Percentiles rank a stretch among this genome's conserved stretches.
These are phyloP conservation scores for Melanotus villosus DNA, from an alignment of 2,888 invertebrate species.

Conservation along the genomic window DNA sequence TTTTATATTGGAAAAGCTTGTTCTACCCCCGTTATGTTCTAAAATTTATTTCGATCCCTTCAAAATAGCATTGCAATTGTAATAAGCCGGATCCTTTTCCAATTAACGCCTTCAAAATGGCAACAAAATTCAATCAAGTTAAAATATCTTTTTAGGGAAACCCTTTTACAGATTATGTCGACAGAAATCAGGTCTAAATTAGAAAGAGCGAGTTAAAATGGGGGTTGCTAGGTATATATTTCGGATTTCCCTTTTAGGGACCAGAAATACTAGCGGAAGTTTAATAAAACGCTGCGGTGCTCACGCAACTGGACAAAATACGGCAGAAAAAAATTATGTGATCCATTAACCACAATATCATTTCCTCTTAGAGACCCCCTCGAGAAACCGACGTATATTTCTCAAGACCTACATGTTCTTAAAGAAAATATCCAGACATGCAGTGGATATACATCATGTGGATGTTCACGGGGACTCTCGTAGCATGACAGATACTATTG, in stretches of 20 bases:
- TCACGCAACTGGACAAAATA: conserved; percentile 25
- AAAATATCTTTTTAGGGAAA: background rate
- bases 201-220: background rate
- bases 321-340: conserved; percentile 16
- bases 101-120: background rate
- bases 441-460: conserved; percentile 32
- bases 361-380: conserved; percentile 13
- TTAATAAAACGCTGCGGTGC: conserved; percentile 7
- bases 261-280: background rate
- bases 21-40: no score
- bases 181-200: background rate
- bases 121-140: background rate
- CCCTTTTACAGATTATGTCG: background rate
- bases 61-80: no score
- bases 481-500: conserved; percentile 31
- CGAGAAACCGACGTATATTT: conserved; percentile 1
- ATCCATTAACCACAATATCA: conserved; percentile 32
- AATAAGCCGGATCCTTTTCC: no score
- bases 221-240: background rate
- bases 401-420: conserved; percentile 23
- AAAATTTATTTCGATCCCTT: no score
- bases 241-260: background rate
- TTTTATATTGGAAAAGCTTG: no score
- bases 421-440: conserved; percentile 22
- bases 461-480: conserved; percentile 20